Conservation (phyloP, 2,888 invertebrate species). For the Yponomeuta plumbellus region DNA sequence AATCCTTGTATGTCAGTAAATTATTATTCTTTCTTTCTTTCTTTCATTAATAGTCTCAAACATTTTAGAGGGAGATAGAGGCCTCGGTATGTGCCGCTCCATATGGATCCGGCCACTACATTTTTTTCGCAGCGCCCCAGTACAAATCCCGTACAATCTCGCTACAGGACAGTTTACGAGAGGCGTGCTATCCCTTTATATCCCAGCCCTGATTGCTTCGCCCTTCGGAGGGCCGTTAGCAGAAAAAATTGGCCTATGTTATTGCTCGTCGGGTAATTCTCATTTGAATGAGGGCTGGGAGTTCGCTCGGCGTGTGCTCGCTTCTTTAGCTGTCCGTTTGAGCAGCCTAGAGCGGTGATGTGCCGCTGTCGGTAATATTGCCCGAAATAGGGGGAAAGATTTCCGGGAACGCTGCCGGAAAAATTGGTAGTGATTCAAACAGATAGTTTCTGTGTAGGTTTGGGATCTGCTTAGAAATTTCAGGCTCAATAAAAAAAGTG, state of each 20-base stretch:
- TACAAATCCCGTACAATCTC: slow-evolving; percentile 65
- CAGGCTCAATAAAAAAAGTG: too few relatives aligned
- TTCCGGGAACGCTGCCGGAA: too few relatives aligned
- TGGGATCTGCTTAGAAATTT: too few relatives aligned
- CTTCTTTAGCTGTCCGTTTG: neutral
- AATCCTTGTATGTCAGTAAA: too few relatives aligned
- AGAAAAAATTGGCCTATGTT: slow-evolving; percentile 25
- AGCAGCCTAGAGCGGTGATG: too few relatives aligned
- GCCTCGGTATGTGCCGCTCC: neutral
- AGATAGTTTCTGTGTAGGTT: too few relatives aligned
- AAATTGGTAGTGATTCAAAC: too few relatives aligned
- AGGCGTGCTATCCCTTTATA: slow-evolving; percentile 62
- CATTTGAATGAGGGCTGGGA: slow-evolving; percentile 3
- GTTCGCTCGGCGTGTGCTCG: neutral
- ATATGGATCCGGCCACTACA: neutral
- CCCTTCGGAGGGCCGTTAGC: slow-evolving; percentile 43
- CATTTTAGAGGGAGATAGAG: too few relatives aligned
- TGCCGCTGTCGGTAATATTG: too few relatives aligned
- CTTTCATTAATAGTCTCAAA: neutral
- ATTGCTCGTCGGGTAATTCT: slow-evolving; percentile 15
- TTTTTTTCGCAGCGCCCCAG: slow-evolving; percentile 27
- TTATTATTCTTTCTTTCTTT: too few relatives aligned
- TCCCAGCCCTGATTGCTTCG: slow-evolving; percentile 64
- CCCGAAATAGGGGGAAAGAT: too few relatives aligned
- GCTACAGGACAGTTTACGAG: slow-evolving; percentile 65